These are phyloP conservation scores for Antechinus flavipes DNA, from an alignment of 2,113 vertebrate species.

Conservation along the genomic window DNA sequence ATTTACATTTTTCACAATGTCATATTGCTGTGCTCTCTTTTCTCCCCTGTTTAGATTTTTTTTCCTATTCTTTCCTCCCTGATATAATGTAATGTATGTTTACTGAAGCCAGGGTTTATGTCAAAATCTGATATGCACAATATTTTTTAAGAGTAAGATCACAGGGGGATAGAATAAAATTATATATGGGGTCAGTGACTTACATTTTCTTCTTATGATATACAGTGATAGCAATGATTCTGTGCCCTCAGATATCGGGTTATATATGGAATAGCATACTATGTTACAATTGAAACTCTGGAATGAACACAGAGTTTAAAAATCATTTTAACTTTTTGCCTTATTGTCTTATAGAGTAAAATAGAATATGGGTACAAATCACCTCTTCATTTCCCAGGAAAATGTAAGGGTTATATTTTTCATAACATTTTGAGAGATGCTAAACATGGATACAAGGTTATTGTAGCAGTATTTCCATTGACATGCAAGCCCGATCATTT, in stretches of 20 bases:
- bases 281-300: not conserved
- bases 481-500: not conserved
- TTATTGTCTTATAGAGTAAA: not conserved
- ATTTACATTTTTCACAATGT: not conserved
- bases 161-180: no score
- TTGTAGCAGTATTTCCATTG: not conserved
- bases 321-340: not conserved
- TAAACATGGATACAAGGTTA: not conserved
- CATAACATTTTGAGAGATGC: not conserved
- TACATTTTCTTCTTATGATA: not conserved
- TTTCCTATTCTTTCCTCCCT: not conserved
- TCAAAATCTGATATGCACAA: not conserved
- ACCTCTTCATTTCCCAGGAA: not conserved
- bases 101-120: not conserved
- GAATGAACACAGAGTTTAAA: not conserved
- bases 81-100: not conserved
- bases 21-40: not conserved
- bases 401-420: not conserved
- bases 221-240: not conserved
- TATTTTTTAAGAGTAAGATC: rapidly evolving
- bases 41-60: not conserved
- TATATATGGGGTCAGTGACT: not conserved
- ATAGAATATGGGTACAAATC: not conserved
- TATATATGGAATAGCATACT: not conserved
- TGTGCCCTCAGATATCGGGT: not conserved